Evolutionary conservation across 2,113 vertebrate genomes (phyloP).

Genomic region (Hiodon alosoides): DNA sequence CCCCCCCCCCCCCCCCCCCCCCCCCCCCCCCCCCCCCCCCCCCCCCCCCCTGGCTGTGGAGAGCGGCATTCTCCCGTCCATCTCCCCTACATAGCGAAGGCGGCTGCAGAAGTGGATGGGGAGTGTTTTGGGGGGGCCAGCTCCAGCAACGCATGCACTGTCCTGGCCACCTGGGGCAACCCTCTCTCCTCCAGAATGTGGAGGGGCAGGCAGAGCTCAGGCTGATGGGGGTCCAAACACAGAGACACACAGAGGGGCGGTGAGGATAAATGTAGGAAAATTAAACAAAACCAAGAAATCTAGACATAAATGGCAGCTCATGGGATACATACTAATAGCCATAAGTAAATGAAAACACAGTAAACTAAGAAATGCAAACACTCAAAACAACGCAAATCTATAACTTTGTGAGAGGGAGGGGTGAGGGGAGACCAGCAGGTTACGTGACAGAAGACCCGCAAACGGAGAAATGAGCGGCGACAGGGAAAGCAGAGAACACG

Average conservation of each 20-base stretch:
- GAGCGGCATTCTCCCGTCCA: not conserved
- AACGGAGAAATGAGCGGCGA: too few species aligned
- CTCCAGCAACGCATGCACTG: slow-evolving; percentile 83
- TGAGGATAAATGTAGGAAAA: slow-evolving; percentile 56
- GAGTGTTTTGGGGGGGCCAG: slow-evolving; percentile 79
- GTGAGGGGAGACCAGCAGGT: not conserved
- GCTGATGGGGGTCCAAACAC: slow-evolving; percentile 58
- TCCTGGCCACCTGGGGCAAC: slow-evolving; percentile 85
- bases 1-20: too few species aligned
- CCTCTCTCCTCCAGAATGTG: slow-evolving; percentile 98
- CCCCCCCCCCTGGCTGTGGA: not conserved
- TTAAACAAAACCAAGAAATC: slow-evolving; percentile 53
- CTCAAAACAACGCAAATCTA: not conserved
- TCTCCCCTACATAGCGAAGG: slow-evolving; percentile 49
- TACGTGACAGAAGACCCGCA: too few species aligned
- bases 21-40: too few species aligned
- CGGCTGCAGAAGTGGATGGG: slow-evolving; percentile 41
- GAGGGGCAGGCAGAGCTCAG: slow-evolving; percentile 91
- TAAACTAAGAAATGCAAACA: slow-evolving; percentile 29
- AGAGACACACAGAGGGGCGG: slow-evolving; percentile 38
- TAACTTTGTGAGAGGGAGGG: not conserved
- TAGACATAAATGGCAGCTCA: slow-evolving; percentile 40
- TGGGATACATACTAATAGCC: slow-evolving; percentile 48
- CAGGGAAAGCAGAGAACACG: not conserved
- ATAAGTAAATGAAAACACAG: slow-evolving; percentile 17